Base-by-base conservation (phyloP, 2,113 vertebrate species). In the Spizaetus ornatus region DNA sequence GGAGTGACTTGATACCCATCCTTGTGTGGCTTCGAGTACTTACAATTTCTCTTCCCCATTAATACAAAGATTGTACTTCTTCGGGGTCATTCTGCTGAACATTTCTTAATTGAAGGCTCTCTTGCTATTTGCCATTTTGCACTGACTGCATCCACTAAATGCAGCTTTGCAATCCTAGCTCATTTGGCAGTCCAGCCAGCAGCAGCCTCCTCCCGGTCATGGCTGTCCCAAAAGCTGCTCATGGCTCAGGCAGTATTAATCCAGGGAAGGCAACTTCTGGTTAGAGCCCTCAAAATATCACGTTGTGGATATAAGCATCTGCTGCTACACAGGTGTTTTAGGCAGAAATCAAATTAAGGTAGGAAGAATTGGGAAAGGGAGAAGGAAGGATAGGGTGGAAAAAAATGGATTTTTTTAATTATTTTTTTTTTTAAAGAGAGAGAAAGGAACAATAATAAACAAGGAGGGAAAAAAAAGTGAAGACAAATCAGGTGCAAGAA, bases 91-190 rank as follows among this genome's bases (percentile, higher is more conserved):
- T 61, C 45, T 61, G 59, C 40, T 61, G 61, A 82, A 78, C 32
- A 34, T 59, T 61, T 78, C 71, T 59, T 91, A 66, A 78, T 66
- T 82, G 58, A 82, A 66, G 45, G n/a, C n/a, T 91, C 82, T 66
- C 71, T 82, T 36, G 26, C 31, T 66, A 31, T 66, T 82, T 82
- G 31, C 58, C 78, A 36, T 86, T 73, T 85, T 55, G 20, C 77
- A 72, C 25, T 34, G 43, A 43, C 25, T 31, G 25, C 63, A 32
- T 9, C 59, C 53, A 18, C 53, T 69, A 19, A 72, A 67, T 16
- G 53, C 47, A 69, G 70, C 9, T 88, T 40, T 36, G 32, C 21
- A 23, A 55, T 12, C 59, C 40, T 52, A 13, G 32, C 45, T 85
- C 69, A 17, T 42, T 8, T 22, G 50, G 50, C 72, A 88, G 27